Evolutionary conservation across 2,797 vertebrate species (phyloP), one percentile per base, ranked within the genome.

Genomic region (Enteromius anoplus): DNA sequence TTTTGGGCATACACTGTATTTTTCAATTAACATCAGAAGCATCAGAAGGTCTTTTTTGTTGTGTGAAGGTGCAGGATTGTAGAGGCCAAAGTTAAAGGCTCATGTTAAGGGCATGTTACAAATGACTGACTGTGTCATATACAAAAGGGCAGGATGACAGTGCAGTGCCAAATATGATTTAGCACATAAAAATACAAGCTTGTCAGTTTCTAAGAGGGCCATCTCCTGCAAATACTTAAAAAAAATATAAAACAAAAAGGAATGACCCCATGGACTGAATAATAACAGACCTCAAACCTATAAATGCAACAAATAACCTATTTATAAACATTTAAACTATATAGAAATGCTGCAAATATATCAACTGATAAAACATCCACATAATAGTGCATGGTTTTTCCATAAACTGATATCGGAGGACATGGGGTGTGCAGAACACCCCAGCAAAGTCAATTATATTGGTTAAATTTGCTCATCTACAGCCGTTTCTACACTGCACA

Each of bases 21-120:
- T 62, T 49, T 45, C n/a, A 34, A 76, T 87, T 81, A 83, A 76
- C 66, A 49, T 83, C 72, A 81, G 40, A 82, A 29, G 21, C 42
- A 73, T 26, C 1, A 58, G 34, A 26, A 26, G 53, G 32, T 51
- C 26, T 42, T 29, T 26, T 81, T 62, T 51, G 60, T 42, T 75
- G 65, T 32, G 71, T 55, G 42, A 80, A 82, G 70, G 29, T 37
- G 49, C 7, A 29, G 10, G 21, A 80, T 23, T 62, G 64, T 29
- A 72, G 42, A 82, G 42, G 49, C 29, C 51, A 79, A 51, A 78
- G 65, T 73, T 51, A 60, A 65, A 66, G n/a, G 53, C 34, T 65
- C 6, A 66, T 77, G 45, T 66, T 58, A 37, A 68, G 8, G 76
- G 26, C 62, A 64, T 70, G 73, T 60, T 40, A 79, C 76, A 68